A percentile compares a stretch with the other conserved stretches of the same genome.
phyloP scores from a whole-genome alignment of 2,888 invertebrate species.

The Philaethria dido region DNA sequence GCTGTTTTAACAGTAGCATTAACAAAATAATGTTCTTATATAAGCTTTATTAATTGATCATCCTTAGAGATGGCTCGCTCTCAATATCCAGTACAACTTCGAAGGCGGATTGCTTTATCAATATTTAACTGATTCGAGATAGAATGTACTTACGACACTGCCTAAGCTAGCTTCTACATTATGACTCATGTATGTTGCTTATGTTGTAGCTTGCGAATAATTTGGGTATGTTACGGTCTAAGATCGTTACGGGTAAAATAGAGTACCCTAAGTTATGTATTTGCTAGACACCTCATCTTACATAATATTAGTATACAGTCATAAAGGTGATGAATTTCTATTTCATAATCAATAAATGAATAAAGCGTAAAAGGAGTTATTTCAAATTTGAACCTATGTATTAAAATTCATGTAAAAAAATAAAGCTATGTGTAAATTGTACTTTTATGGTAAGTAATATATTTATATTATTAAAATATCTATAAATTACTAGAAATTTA shows the following conservation, averaged over 20 bases:
- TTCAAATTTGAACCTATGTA: too few species aligned
- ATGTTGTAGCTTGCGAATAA: constrained; percentile 22
- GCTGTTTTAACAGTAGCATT: not conserved
- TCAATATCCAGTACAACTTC: constrained; percentile 48
- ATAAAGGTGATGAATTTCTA: too few species aligned
- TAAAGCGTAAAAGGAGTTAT: too few species aligned
- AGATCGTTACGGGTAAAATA: not conserved
- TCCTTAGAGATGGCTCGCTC: constrained; percentile 43
- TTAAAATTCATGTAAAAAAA: too few species aligned
- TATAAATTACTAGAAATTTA: too few species aligned
- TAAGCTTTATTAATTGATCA: constrained; percentile 5
- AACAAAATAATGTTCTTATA: not conserved
- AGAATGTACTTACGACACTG: constrained; percentile 37
- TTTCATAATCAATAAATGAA: too few species aligned
- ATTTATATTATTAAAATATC: too few species aligned
- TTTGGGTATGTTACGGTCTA: not conserved
- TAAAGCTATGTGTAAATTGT: too few species aligned
- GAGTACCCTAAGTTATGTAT: not conserved
- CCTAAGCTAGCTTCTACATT: constrained; percentile 22
- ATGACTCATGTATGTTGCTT: constrained; percentile 14
- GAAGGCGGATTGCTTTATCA: constrained; percentile 65
- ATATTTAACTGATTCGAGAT: constrained; percentile 60
- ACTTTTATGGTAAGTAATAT: too few species aligned
- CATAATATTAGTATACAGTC: too few species aligned
- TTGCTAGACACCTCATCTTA: not conserved